Percentiles rank a stretch among this genome's conserved stretches.
These are phyloP conservation scores for Halyomorpha halys DNA, from an alignment of 1,140 invertebrate species.

Conservation along the genomic window DNA sequence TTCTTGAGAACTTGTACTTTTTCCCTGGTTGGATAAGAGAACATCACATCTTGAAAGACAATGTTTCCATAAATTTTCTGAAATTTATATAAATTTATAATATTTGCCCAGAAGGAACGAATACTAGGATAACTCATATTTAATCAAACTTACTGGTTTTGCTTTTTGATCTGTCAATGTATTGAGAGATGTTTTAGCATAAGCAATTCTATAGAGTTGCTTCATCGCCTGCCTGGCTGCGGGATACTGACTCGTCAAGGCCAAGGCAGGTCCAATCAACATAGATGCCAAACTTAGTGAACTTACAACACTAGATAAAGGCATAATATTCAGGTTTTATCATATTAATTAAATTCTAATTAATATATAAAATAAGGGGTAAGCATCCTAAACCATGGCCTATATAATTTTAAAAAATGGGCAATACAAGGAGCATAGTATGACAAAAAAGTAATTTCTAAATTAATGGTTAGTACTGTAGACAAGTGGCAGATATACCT, in stretches of 20 bases:
- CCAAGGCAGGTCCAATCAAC: conserved; percentile 40
- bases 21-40: conserved; percentile 77
- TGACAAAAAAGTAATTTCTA: no score
- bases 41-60: conserved; percentile 64
- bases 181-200: conserved; percentile 42
- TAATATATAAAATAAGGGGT: no score
- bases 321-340: no score
- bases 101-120: no score
- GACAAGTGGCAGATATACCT: no score
- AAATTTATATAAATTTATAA: background rate
- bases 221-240: conserved; percentile 49
- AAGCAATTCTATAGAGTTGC: conserved; percentile 41
- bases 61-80: conserved; percentile 50
- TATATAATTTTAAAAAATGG: no score
- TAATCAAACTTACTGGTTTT: conserved; percentile 30
- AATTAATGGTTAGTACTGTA: no score
- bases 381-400: no score
- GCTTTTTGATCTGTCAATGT: conserved; percentile 36
- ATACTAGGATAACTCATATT: no score
- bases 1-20: no score
- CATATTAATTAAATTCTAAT: no score
- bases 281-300: conserved; percentile 32
- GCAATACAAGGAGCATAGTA: no score
- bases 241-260: conserved; percentile 47
- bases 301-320: conserved; percentile 37